phyloP scores from a whole-genome alignment of 64 coral and sea anemone genomes.

The Stichodactyla mertensii region DNA sequence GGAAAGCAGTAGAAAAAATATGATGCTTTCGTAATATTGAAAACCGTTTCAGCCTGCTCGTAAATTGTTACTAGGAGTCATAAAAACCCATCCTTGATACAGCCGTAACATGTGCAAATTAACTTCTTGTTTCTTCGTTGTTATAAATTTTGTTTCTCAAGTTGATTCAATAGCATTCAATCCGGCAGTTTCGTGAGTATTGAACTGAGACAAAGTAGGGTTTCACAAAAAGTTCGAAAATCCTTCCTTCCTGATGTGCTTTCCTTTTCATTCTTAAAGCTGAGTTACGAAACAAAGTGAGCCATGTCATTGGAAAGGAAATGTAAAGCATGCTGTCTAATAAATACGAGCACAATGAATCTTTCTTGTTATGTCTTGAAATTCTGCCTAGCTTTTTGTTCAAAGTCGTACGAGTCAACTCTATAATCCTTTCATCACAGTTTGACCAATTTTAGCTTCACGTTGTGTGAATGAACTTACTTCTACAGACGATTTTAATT shows the following conservation, averaged over 20 bases:
- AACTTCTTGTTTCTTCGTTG: neutral
- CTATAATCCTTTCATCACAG: neutral
- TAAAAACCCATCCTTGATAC: too few relatives aligned
- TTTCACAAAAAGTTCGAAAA: neutral
- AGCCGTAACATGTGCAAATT: neutral
- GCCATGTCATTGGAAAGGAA: neutral
- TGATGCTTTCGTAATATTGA: neutral
- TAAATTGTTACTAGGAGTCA: too few relatives aligned
- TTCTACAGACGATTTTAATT: neutral
- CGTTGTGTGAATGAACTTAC: neutral
- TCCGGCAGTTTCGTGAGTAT: neutral
- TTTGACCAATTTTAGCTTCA: neutral
- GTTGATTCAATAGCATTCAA: neutral
- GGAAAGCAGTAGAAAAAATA: neutral
- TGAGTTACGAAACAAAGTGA: neutral
- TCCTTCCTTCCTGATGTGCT: neutral
- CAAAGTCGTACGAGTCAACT: neutral
- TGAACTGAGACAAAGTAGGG: neutral
- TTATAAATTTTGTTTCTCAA: neutral
- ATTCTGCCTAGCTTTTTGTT: neutral
- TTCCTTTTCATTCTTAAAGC: neutral
- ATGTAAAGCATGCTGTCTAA: neutral
- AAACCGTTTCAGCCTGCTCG: neutral
- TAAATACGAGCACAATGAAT: conserved; percentile 3
- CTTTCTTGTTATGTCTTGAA: neutral